Base-by-base conservation (phyloP, 92 coral and sea anemone genomes). In the Zoanthus solanderi region DNA sequence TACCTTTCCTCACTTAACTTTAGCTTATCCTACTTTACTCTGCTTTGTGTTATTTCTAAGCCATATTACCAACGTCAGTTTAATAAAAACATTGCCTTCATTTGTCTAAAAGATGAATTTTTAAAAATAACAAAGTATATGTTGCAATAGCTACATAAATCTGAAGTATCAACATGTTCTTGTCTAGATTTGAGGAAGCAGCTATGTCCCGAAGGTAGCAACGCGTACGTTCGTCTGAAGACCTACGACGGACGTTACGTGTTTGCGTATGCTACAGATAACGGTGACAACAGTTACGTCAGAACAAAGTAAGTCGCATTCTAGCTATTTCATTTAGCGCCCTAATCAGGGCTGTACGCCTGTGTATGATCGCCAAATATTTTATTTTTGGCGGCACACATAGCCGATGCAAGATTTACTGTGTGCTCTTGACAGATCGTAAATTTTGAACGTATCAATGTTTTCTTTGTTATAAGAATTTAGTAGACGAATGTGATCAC, bases 201-300 rank as follows among this genome's bases (percentile, higher is more conserved):
- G 75, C 72, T 91, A 8, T 91, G 94, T 56, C 91, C 94, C 30
- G 86, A 85, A 29, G 61, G 83, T 58, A 61, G 68, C 80, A 71
- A 72, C 8, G 91, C 88, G 30, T 91, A 91, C 73, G 93, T 83
- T 0, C 91, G 93, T 8, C 78, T 91, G 84, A 91, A 87, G 86
- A 91, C 91, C 47, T 91, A 60, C 87, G 76, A 87, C 29, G 84
- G 90, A 82, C 78, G 75, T 61, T 91, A 91, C 68, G 68, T 91
- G 23, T 91, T 65, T 54, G 93, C 91, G 2, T 71, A 76, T 8
- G 71, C 78, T 63, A 84, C 91, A 0, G 83, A 65, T 37, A 73
- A 8, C 4, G 45, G 46, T 9, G 75, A 69, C 75, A 69, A 79
- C 44, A 80, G 79, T 2, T 88, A 85, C 79, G 50, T 88, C 1